A percentile compares a stretch with the other conserved stretches of the same genome.
phyloP scores from a whole-genome alignment of 1,140 invertebrate genomes.

The Patella vulgata region DNA sequence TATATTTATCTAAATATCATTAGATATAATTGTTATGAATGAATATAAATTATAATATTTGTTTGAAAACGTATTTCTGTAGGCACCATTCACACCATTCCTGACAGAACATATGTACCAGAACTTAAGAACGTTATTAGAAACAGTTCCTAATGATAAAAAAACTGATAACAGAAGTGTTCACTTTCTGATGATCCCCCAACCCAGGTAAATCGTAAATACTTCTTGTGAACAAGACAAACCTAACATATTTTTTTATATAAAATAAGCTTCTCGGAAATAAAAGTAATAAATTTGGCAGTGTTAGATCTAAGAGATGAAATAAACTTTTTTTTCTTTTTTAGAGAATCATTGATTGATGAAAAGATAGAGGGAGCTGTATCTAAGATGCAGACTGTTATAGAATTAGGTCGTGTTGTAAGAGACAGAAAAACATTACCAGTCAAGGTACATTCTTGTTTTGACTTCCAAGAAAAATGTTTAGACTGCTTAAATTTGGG shows the following conservation, averaged over 20 bases:
- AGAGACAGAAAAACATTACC: constrained; percentile 94
- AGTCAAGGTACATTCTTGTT: constrained; percentile 77
- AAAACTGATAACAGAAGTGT: constrained; percentile 50
- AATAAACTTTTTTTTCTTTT: too few relatives aligned
- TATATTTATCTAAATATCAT: too few relatives aligned
- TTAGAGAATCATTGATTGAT: constrained; percentile 80
- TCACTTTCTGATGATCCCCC: constrained; percentile 85
- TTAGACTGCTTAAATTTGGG: too few relatives aligned
- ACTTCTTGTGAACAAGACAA: background rate
- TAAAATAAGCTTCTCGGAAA: background rate
- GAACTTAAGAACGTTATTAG: constrained; percentile 73
- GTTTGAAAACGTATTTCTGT: too few relatives aligned
- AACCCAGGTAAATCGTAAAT: constrained; percentile 68
- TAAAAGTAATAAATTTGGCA: too few relatives aligned
- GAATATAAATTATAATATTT: too few relatives aligned
- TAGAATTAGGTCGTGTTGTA: constrained; percentile 92
- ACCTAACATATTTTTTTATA: background rate
- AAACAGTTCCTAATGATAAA: constrained; percentile 32
- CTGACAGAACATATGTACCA: constrained; percentile 97
- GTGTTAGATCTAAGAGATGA: too few relatives aligned
- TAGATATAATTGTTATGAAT: too few relatives aligned
- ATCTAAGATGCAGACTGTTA: constrained; percentile 91
- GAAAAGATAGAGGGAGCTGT: constrained; percentile 90
- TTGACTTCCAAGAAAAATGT: too few relatives aligned
- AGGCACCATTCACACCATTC: constrained; percentile 96